Base-by-base conservation (phyloP, 1,140 invertebrate genomes). In the Drosophila pruinosa region DNA sequence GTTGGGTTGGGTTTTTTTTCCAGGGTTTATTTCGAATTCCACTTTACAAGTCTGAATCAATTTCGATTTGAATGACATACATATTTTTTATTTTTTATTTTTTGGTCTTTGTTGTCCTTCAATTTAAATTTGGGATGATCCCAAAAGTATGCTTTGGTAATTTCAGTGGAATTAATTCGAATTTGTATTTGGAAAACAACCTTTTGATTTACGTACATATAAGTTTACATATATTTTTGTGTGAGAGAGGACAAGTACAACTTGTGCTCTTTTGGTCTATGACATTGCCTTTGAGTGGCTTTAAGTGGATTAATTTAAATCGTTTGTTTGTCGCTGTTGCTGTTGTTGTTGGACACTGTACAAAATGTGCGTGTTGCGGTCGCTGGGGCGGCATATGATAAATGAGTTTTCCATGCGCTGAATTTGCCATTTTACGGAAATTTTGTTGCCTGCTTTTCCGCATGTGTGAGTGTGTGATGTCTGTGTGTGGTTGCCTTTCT, bases 261-360 rank as follows among this genome's bases (percentile, higher is more conserved):
- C 48, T 53, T 36, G 28, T 62, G 45, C 59, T 52, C 41, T 78
- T 74, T 61, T 54, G 59, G 50, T 24, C 43, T 59, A 38, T 72
- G 70, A 36, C 26, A 65, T 52, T 36, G 58, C 41, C 39, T 59
- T 81, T 73, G 71, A 81, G 78, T 78, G 74, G 78, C 78, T 68
- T 82, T 78, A 81, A 81, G 78, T 81, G 78, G 78, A 81, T 81
- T 81, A 82, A 81, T 82, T 81, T 82, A 78, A 81, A 81, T 65
- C 78, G 62, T 78, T 81, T 82, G 78, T 71, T 82, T 71, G 54
- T 53, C 62, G 28, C n/a, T 43, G 17, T 34, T 22, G 6, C 61
- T 74, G 34, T 61, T 59, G 12, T 70, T 57, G 31, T 22, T 43
- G 48, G n/a, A n/a, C n/a, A n/a, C 3, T 56, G 58, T 62, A 48